Evolutionary conservation across 2,888 invertebrate species (phyloP).

Genomic region (Homarus gammarus): DNA sequence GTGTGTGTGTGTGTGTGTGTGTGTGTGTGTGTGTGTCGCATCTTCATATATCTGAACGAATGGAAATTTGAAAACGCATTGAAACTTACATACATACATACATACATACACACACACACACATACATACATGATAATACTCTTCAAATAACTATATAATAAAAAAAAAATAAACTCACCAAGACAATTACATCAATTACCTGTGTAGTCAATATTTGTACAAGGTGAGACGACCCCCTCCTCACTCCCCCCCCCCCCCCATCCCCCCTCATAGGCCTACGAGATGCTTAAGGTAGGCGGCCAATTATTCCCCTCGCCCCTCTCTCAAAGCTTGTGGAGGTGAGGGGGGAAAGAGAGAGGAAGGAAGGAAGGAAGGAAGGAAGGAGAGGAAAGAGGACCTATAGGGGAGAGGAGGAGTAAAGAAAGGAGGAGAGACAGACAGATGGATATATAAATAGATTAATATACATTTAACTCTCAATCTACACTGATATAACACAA

Average conservation of each 20-base stretch:
- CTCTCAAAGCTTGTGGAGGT: not conserved
- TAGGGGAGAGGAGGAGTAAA: not conserved
- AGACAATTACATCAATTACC: too few relatives aligned
- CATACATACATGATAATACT: too few relatives aligned
- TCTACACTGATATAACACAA: too few relatives aligned
- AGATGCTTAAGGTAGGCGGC: conserved; percentile 7
- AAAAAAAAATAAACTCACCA: too few relatives aligned
- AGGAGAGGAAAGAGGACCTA: not conserved
- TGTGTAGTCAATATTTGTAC: too few relatives aligned
- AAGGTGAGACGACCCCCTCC: too few relatives aligned
- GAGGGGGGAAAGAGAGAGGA: not conserved
- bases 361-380: not conserved
- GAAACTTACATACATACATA: not conserved
- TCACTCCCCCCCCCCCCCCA: too few relatives aligned
- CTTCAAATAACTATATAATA: too few relatives aligned
- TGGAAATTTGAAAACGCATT: not conserved
- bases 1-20: not conserved
- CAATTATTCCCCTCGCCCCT: not conserved
- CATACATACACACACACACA: too few relatives aligned
- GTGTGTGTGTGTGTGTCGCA: not conserved
- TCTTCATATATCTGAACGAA: not conserved
- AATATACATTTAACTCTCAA: too few relatives aligned
- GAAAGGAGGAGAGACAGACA: not conserved
- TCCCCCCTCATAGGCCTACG: not conserved
- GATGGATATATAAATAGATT: too few relatives aligned